Evolutionary conservation across 2,888 invertebrate species (phyloP), one percentile per base, ranked within the genome.

Genomic region (Trachelus troglodyta): DNA sequence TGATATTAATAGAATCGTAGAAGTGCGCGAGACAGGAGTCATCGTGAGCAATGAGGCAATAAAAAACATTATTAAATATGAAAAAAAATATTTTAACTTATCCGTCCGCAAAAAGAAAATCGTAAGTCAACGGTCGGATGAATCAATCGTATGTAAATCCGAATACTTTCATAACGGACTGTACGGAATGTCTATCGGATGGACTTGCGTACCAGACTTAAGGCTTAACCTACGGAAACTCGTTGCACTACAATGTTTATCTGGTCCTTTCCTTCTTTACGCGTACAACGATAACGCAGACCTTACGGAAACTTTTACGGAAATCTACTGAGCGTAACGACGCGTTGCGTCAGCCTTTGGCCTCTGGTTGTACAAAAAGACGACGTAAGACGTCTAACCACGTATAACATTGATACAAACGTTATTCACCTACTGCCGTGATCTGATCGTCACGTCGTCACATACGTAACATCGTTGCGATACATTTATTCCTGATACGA

Each of bases 281-380:
- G 56, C 23, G 56, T 34, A n/a, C 30, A 71, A 71, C 71, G 33
- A 71, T 71, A 34, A 71, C 31, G 71, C 71, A 71, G 71, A 33
- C 12, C 9, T 56, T 56, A 56, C 56, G 56, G 56, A 56, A 56
- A 56, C 56, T 71, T 71, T 71, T 71, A 71, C 71, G 71, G 71
- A 71, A 71, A 71, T 34, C 31, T 71, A 71, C 71, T 31, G 31
- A 31, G 71, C 71, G 71, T 56, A 56, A 56, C 56, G 56, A 56
- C 56, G 56, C 56, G 56, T 23, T 56, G 56, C 56, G 23, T 56
- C 56, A 56, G 23, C 56, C 23, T 23, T 56, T 15, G 56, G 23
- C 56, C 56, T 56, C 6, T 56, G 56, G 4, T 56, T 56, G 56
- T 56, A 56, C 23, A 56, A 56, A 56, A 56, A 2, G 23, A 23